Percentiles rank a stretch among this genome's conserved stretches.
phyloP scores from a whole-genome alignment of 2,888 invertebrate genomes.

The Abrostola triplasia region DNA sequence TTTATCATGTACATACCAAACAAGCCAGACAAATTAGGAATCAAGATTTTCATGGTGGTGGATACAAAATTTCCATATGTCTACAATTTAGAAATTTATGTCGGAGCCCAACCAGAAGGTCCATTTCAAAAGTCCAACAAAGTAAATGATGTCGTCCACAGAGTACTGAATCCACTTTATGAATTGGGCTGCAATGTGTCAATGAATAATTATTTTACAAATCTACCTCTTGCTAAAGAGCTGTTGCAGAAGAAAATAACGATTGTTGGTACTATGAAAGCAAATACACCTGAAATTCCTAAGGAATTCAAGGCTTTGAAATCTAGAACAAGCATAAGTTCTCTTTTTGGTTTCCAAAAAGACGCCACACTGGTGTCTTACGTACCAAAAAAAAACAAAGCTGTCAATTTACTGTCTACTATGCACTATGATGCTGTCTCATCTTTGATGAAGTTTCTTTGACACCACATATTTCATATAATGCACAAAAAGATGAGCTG shows the following conservation, averaged over 20 bases:
- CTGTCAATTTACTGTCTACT: constrained; percentile 4
- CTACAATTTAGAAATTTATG: constrained; percentile 4
- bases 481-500: not conserved
- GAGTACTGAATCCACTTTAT: constrained; percentile 5
- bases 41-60: constrained; percentile 1
- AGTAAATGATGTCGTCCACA: constrained; percentile 13
- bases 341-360: constrained; percentile 7
- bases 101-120: constrained; percentile 21
- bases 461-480: not conserved
- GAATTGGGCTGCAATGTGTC: constrained; percentile 6
- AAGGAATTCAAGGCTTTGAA: constrained; percentile 3
- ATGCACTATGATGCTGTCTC: constrained; percentile 8
- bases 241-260: constrained; percentile 14
- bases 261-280: constrained; percentile 17
- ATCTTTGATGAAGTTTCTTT: not conserved
- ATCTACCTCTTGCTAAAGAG: constrained; percentile 12
- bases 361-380: constrained; percentile 18
- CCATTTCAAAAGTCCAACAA: constrained; percentile 14
- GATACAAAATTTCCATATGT: constrained; percentile 6
- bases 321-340: constrained; percentile 6
- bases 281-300: constrained; percentile 10
- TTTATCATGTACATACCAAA: constrained; percentile 2
- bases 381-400: constrained; percentile 18
- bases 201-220: constrained; percentile 22
- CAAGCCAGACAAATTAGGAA: constrained; percentile 1